Percentiles rank a stretch among this genome's conserved stretches.
Conservation (phyloP, 2,797 vertebrate species). For the Arctocebus calabarensis region DNA sequence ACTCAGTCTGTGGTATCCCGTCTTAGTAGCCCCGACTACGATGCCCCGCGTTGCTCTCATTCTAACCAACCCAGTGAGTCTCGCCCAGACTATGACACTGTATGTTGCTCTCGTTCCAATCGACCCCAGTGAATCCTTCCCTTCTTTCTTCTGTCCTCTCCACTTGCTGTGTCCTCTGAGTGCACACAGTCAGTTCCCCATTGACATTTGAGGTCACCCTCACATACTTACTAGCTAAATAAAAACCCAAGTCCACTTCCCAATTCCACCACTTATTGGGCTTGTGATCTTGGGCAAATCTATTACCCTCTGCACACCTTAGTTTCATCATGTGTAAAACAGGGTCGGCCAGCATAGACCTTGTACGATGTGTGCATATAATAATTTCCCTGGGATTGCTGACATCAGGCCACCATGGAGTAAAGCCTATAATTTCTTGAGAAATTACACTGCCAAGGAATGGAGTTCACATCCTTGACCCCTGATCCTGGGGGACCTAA, state of each 20-base stretch:
- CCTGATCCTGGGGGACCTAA: not conserved
- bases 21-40: too few relatives aligned
- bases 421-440: not conserved
- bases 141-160: not conserved
- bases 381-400: not conserved
- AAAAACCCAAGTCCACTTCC: not conserved
- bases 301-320: not conserved
- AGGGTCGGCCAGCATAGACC: not conserved
- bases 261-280: not conserved
- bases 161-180: not conserved
- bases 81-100: not conserved
- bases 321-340: not conserved
- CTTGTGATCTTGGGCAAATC: not conserved
- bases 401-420: not conserved
- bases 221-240: not conserved
- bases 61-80: too few relatives aligned
- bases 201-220: not conserved
- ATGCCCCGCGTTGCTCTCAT: too few relatives aligned
- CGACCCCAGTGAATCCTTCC: not conserved
- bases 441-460: not conserved
- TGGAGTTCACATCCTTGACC: not conserved
- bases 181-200: not conserved
- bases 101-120: not conserved
- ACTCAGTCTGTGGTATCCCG: not conserved
- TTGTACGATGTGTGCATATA: accelerated